Percentiles rank a stretch among this genome's conserved stretches.
Conservation (phyloP, 1,140 invertebrate species). For the Eubasilissa regina region DNA sequence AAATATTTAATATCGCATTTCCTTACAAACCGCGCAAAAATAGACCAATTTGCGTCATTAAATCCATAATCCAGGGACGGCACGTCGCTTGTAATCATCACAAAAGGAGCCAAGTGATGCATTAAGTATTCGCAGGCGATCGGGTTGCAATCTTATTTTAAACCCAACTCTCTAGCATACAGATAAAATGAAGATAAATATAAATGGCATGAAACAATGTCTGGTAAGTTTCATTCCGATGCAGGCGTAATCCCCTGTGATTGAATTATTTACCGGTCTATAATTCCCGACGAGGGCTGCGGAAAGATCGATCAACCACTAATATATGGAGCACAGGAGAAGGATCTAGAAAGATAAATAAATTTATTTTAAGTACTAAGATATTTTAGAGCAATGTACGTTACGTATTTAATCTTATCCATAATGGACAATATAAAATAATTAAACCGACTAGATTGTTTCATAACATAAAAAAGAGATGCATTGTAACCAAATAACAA, state of each 20-base stretch:
- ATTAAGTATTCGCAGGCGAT: background rate
- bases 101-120: background rate
- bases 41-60: slow-evolving; percentile 18
- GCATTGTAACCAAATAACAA: no score
- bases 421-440: no score
- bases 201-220: slow-evolving; percentile 20
- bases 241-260: slow-evolving; percentile 21
- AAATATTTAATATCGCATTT: slow-evolving; percentile 12
- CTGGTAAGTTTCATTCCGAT: slow-evolving; percentile 12
- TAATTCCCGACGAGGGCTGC: no score
- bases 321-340: no score
- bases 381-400: no score
- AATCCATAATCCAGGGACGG: background rate
- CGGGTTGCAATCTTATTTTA: slow-evolving; percentile 11
- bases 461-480: no score
- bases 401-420: no score
- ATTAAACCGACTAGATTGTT: no score
- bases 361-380: no score
- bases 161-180: background rate
- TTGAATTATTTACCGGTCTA: background rate
- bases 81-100: slow-evolving; percentile 9
- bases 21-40: background rate
- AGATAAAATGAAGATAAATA: background rate
- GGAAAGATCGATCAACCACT: no score
- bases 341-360: no score